These are phyloP conservation scores for Syrmaticus mikado DNA, from an alignment of 2,113 vertebrate genomes.

Conservation along the genomic window DNA sequence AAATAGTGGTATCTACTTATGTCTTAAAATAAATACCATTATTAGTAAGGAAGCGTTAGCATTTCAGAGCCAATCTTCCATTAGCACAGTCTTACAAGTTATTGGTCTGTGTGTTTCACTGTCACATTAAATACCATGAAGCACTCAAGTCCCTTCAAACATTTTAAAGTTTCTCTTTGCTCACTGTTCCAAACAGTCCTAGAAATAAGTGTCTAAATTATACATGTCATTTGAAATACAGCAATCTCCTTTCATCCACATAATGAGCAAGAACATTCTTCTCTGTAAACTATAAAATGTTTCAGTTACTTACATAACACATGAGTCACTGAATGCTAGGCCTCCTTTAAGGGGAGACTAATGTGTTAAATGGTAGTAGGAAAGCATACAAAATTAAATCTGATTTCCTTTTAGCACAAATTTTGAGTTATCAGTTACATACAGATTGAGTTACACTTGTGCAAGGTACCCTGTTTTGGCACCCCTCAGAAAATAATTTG, in stretches of 20 bases:
- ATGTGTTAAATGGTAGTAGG: neutral
- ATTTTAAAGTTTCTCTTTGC: slow-evolving; percentile 52
- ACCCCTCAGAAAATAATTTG: neutral
- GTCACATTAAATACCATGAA: slow-evolving; percentile 33
- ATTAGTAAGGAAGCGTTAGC: neutral
- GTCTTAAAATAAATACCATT: slow-evolving; percentile 22
- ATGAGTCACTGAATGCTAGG: neutral
- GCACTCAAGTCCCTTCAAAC: slow-evolving; percentile 65
- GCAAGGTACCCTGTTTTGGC: neutral
- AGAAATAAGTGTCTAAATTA: slow-evolving; percentile 70
- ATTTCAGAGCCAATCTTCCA: slow-evolving; percentile 17
- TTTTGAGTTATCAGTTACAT: slow-evolving; percentile 42
- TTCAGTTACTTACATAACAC: slow-evolving; percentile 37
- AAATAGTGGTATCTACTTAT: neutral
- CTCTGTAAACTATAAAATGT: slow-evolving; percentile 26
- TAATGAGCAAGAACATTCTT: slow-evolving; percentile 59
- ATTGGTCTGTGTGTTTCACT: slow-evolving; percentile 15
- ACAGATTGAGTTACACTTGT: neutral
- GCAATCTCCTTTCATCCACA: slow-evolving; percentile 63
- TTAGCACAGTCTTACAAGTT: slow-evolving; percentile 19
- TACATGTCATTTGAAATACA: slow-evolving; percentile 62
- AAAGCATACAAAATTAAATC: slow-evolving; percentile 53
- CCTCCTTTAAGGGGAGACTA: neutral
- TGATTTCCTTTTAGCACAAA: slow-evolving; percentile 23
- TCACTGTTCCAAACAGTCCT: slow-evolving; percentile 52